A percentile compares a stretch with the other conserved stretches of the same genome.
These are phyloP conservation scores for Alectura lathami DNA, from an alignment of 2,113 vertebrate genomes.

Conservation along the genomic window DNA sequence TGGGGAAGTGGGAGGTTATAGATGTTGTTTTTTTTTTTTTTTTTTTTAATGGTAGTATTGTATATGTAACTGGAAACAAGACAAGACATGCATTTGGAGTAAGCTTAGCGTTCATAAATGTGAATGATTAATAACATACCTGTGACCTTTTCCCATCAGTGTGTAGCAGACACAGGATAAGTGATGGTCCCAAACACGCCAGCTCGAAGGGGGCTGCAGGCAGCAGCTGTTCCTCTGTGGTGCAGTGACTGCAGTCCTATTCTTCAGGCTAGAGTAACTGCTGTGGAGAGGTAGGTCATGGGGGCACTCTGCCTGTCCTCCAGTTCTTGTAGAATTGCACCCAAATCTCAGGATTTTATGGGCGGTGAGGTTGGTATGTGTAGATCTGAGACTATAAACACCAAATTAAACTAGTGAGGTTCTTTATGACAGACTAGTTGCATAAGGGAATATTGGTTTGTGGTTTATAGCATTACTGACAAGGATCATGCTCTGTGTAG, in stretches of 20 bases:
- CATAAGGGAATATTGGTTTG: background rate
- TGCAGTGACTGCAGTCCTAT: background rate
- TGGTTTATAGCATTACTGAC: background rate
- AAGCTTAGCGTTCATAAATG: background rate
- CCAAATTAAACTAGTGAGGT: background rate
- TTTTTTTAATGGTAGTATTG: background rate
- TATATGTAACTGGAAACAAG: background rate
- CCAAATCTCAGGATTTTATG: background rate
- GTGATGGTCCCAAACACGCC: background rate
- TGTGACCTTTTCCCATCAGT: background rate
- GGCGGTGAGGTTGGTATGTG: background rate
- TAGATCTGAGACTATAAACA: background rate
- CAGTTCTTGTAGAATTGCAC: background rate
- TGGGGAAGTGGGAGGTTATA: background rate
- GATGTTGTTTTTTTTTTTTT: too few relatives aligned
- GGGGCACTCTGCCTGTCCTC: background rate
- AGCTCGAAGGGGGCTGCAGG: background rate
- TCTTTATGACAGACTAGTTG: background rate
- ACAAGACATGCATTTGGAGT: background rate
- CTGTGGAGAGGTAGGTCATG: background rate
- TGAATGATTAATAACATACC: background rate
- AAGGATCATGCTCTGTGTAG: background rate
- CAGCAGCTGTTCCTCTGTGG: background rate
- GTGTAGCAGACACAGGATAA: background rate
- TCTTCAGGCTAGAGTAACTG: background rate